Conservation (phyloP, 2,113 vertebrate genomes). For the Toxotes jaculatrix region DNA sequence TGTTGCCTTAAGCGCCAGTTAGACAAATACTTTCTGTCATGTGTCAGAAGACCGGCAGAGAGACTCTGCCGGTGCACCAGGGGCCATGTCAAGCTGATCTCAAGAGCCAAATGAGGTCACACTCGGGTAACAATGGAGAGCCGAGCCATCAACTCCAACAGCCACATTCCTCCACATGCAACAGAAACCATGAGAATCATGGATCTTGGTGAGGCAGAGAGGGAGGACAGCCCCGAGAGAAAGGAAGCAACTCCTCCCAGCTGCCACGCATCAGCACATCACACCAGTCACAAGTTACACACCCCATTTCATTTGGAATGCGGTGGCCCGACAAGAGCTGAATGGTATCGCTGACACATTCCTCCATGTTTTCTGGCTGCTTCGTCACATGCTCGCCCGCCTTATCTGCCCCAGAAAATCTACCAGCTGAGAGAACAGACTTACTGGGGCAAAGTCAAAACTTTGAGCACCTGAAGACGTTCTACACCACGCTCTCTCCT, state of each 20-base stretch:
- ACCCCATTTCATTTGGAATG: constrained; percentile 75
- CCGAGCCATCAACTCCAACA: constrained; percentile 60
- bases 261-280: constrained; percentile 71
- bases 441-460: not conserved
- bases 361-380: constrained; percentile 52
- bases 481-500: not conserved
- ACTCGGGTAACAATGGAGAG: constrained; percentile 53
- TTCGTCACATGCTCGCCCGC: constrained; percentile 56
- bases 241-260: constrained; percentile 67
- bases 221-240: constrained; percentile 27
- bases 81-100: constrained; percentile 56
- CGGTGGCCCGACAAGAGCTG: constrained; percentile 41
- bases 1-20: constrained; percentile 40
- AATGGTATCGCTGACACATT: constrained; percentile 69
- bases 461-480: not conserved
- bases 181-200: constrained; percentile 48
- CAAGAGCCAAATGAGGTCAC: constrained; percentile 69
- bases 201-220: constrained; percentile 32
- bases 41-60: constrained; percentile 49
- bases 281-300: constrained; percentile 78
- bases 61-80: constrained; percentile 37
- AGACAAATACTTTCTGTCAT: constrained; percentile 52
- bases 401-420: constrained; percentile 42
- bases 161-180: constrained; percentile 67
- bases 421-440: constrained; percentile 14